Evolutionary conservation across 2,113 vertebrate genomes (phyloP).

Genomic region (Synodontis membranacea): DNA sequence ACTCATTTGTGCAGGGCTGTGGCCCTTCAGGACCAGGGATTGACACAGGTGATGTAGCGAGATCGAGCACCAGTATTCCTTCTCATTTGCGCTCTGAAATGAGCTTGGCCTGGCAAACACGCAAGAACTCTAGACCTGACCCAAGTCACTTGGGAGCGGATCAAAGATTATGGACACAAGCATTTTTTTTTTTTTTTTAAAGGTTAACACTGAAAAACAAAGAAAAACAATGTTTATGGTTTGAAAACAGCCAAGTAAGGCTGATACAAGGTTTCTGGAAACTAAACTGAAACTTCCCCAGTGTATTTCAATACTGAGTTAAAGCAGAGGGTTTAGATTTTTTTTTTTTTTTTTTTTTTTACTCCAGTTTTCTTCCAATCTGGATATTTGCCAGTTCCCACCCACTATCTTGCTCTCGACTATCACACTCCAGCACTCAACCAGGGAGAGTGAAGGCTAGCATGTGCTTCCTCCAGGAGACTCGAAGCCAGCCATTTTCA

Average conservation of each 20-base stretch:
- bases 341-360: too few relatives aligned
- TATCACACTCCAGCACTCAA: background rate
- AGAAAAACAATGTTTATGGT: background rate
- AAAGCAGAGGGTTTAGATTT: background rate
- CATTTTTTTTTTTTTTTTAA: too few relatives aligned
- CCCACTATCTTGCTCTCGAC: background rate
- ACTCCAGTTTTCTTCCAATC: background rate
- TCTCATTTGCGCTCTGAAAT: background rate
- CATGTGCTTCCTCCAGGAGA: background rate
- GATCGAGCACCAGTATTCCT: background rate
- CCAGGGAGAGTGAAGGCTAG: background rate
- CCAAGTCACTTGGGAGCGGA: background rate
- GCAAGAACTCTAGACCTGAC: background rate
- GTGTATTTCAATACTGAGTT: conserved; percentile 6
- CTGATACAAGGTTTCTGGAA: conserved; percentile 1
- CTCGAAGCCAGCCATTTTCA: background rate
- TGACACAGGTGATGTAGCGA: background rate
- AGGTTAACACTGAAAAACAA: background rate
- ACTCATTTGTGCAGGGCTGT: conserved; percentile 7
- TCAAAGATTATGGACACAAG: background rate
- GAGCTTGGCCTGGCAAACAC: background rate
- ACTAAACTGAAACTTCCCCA: background rate
- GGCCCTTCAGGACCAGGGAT: conserved; percentile 1
- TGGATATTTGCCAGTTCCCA: background rate
- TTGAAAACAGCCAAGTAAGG: background rate